A percentile compares a stretch with the other conserved stretches of the same genome.
Conservation (phyloP, 2,797 vertebrate species). For the Selene dorsalis region DNA sequence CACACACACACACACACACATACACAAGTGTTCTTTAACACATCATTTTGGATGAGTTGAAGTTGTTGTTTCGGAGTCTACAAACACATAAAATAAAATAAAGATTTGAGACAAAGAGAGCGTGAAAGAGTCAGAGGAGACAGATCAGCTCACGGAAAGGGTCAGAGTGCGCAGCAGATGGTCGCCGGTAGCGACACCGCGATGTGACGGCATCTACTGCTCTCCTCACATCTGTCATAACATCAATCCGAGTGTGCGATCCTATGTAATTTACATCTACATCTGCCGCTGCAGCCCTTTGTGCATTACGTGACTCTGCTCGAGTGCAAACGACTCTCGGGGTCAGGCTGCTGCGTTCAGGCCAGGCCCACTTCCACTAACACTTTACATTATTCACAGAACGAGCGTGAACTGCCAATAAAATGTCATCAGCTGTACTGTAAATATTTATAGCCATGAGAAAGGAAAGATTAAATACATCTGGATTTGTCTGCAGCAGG, state of each 20-base stretch:
- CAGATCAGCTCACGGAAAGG: conserved; percentile 15
- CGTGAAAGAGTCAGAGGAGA: conserved; percentile 28
- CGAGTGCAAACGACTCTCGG: conserved; percentile 35
- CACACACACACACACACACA: background rate
- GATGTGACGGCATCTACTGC: conserved; percentile 42
- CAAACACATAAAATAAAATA: background rate
- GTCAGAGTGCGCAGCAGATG: conserved; percentile 59
- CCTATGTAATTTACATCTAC: conserved; percentile 57
- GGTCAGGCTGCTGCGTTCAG: conserved; percentile 8
- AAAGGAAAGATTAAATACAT: conserved; percentile 14
- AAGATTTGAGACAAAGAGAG: background rate
- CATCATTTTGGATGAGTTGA: too few species aligned
- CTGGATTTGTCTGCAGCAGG: background rate
- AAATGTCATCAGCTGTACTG: background rate
- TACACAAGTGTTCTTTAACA: background rate
- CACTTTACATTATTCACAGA: conserved; percentile 14
- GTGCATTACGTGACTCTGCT: conserved; percentile 20
- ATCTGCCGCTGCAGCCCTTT: conserved; percentile 56
- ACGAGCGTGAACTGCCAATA: conserved; percentile 3
- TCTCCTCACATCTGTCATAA: conserved; percentile 57
- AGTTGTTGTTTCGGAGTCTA: background rate
- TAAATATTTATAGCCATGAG: background rate
- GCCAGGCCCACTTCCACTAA: conserved; percentile 18
- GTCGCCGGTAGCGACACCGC: conserved; percentile 52
- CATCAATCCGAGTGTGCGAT: conserved; percentile 34